Evolutionary conservation across 2,113 vertebrate genomes (phyloP), one percentile per base, ranked within the genome.

Genomic region (Cyprinus carpio): DNA sequence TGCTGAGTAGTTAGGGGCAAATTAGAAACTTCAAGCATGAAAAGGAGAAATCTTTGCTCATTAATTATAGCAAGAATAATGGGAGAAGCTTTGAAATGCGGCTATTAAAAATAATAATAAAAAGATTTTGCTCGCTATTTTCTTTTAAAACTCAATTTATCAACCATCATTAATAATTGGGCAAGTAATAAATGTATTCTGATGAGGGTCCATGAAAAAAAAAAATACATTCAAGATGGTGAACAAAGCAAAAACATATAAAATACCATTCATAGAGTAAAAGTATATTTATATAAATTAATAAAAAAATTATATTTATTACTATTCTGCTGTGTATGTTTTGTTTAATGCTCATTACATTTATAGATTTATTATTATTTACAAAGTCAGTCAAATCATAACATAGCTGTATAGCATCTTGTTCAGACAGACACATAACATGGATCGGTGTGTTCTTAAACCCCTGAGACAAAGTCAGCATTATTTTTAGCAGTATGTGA

Each of bases 1-100:
- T 84, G 34, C 27, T 67, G 60, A 34, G 76, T 51, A 85, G 65
- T 85, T 54, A 69, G 49, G 18, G 62, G 34, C 25, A 13, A 62
- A 37, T 78, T 78, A 49, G 40, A 29, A 49, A 76, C 49, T 51
- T 54, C 75, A 76, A 31, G 25, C 25, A 54, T 11, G 40, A 25
- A 46, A 43, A 46, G 27, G 46, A 76, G 75, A 10, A 76, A 31
- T 54, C 7, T 31, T 54, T 31, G 51, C 40, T 31, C 10, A 46
- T 80, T 80, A 78, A 60, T 78, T 29, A n/a, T n/a, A 25, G 76
- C 43, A 64, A 64, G 12, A 64, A 27, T 64, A 64, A 46, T 25
- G 34, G 0, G 1, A 25, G 15, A 23, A 81, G 43, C 64, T 51
- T 23, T 69, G 0, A 51, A 67, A 34, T 20, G n/a, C 23, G 4